These are phyloP conservation scores for Anabacerthia variegaticeps DNA, from an alignment of 2,797 vertebrate species.

Conservation along the genomic window DNA sequence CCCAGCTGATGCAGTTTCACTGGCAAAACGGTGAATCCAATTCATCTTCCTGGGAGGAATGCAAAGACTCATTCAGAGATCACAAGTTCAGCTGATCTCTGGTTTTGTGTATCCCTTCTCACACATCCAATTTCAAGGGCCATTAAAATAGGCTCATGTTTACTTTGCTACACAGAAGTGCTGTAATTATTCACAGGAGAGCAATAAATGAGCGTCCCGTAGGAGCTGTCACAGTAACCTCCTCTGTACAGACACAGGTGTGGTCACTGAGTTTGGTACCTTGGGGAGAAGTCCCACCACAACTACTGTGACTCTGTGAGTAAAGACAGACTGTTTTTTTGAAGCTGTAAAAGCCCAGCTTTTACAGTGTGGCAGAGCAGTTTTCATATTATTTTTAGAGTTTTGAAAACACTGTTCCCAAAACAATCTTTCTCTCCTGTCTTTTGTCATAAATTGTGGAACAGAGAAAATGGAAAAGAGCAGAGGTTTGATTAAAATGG, in stretches of 20 bases:
- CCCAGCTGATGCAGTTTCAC: background rate
- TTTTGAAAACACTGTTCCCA: background rate
- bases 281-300: background rate
- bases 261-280: too few species aligned
- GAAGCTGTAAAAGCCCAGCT: background rate
- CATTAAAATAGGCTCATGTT: background rate
- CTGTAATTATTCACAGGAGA: background rate
- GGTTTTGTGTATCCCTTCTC: background rate
- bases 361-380: background rate
- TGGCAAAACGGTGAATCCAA: background rate
- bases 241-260: rapidly evolving
- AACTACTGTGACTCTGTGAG: background rate
- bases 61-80: rapidly evolving
- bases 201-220: rapidly evolving
- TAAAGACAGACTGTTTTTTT: background rate
- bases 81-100: background rate
- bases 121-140: background rate
- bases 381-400: background rate
- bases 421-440: background rate
- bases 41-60: background rate
- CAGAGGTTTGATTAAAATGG: background rate
- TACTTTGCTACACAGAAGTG: background rate
- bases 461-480: background rate
- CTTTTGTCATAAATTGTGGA: background rate
- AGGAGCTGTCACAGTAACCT: background rate